These are phyloP conservation scores for Ptyas mucosa DNA, from an alignment of 2,113 vertebrate genomes.

Conservation along the genomic window DNA sequence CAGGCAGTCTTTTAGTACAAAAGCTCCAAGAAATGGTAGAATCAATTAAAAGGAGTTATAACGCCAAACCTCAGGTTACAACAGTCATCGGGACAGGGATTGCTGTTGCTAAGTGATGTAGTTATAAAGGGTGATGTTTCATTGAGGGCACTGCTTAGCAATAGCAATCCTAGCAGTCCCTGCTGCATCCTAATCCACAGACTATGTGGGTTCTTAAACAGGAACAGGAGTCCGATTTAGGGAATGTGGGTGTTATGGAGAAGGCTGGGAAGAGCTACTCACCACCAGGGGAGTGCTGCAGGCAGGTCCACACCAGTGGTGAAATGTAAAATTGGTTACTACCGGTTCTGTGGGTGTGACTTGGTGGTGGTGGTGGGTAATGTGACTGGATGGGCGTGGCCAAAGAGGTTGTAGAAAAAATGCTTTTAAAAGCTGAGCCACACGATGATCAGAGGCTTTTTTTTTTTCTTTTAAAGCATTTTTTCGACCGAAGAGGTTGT, in stretches of 20 bases:
- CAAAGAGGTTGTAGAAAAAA: too few species aligned
- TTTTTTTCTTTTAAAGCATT: too few species aligned
- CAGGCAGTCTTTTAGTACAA: neutral
- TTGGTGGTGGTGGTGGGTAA: too few species aligned
- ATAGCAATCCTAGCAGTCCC: neutral
- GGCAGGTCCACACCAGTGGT: neutral
- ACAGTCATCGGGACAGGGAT: neutral
- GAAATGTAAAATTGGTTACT: too few species aligned
- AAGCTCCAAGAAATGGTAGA: neutral
- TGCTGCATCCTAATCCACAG: neutral
- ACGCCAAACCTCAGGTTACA: neutral
- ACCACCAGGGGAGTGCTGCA: neutral
- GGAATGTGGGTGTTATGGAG: neutral
- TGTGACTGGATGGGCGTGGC: too few species aligned
- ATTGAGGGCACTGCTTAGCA: neutral
- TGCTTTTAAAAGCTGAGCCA: too few species aligned
- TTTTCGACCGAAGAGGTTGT: too few species aligned
- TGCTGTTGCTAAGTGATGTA: neutral
- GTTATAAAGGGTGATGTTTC: neutral
- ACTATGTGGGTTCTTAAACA: neutral
- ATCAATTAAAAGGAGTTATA: neutral
- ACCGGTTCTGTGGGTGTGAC: too few species aligned
- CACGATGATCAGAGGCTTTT: too few species aligned
- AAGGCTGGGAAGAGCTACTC: neutral
- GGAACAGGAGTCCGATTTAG: neutral